Evolutionary conservation across 2,888 invertebrate genomes (phyloP).

Genomic region (Odontomyia ornata): DNA sequence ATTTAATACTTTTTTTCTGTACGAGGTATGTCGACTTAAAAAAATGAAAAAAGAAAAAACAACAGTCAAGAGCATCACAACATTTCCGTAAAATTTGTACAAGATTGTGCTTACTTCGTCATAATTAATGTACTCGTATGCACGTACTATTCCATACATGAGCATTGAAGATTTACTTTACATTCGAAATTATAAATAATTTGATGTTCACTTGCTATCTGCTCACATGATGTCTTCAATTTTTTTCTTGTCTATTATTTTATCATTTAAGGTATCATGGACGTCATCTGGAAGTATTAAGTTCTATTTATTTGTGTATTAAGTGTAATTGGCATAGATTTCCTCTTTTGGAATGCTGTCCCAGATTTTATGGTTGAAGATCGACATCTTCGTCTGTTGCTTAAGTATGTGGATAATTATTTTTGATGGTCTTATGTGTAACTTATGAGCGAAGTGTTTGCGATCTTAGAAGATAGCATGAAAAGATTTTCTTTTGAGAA

Average conservation of each 20-base stretch:
- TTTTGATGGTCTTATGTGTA: too few species aligned
- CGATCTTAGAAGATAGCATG: too few species aligned
- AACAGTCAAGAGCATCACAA: background rate
- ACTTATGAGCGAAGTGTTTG: too few species aligned
- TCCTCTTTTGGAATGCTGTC: background rate
- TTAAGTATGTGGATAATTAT: too few species aligned
- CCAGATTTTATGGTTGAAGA: background rate
- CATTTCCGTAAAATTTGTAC: background rate
- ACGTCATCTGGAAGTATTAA: conserved; percentile 2
- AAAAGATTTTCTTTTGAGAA: too few species aligned
- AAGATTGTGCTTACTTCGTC: too few species aligned
- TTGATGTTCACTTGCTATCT: background rate
- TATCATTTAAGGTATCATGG: background rate
- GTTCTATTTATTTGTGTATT: conserved; percentile 4
- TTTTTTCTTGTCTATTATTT: background rate
- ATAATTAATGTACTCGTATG: background rate
- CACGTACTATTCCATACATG: background rate
- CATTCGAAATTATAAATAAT: background rate
- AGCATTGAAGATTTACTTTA: background rate
- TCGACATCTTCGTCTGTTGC: too few species aligned
- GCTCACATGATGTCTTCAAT: background rate
- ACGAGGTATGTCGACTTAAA: background rate
- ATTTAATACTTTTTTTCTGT: too few species aligned
- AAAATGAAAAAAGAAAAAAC: background rate
- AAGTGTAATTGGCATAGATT: conserved; percentile 20